Evolutionary conservation across 2,113 vertebrate species (phyloP).

Genomic region (Fregetta grallaria): DNA sequence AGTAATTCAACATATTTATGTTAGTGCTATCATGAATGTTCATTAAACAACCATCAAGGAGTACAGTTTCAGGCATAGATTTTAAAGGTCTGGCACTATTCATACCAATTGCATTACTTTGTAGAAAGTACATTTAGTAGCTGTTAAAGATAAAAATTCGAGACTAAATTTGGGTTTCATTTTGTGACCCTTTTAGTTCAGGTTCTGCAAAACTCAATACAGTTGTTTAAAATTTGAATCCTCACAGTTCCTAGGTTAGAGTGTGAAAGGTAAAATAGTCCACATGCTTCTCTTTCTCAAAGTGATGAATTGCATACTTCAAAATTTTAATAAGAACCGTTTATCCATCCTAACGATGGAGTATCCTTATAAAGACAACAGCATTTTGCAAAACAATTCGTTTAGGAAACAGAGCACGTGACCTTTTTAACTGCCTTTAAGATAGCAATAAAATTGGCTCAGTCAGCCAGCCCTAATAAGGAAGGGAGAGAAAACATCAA

Average conservation of each 20-base stretch:
- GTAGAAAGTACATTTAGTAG: background rate
- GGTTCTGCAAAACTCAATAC: background rate
- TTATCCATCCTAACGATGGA: background rate
- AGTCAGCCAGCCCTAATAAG: conserved; percentile 51
- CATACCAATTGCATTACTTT: background rate
- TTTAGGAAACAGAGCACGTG: conserved; percentile 53
- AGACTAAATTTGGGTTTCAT: background rate
- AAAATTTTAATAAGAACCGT: background rate
- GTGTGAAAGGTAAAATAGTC: background rate
- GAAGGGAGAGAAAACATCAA: conserved; percentile 40
- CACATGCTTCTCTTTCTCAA: background rate
- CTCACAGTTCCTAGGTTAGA: background rate
- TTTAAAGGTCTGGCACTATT: background rate
- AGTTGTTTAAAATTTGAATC: background rate
- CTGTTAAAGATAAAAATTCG: background rate
- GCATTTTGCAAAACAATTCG: conserved; percentile 51
- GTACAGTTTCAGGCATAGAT: background rate
- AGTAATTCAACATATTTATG: background rate
- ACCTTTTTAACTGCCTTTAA: conserved; percentile 64
- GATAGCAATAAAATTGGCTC: conserved; percentile 57
- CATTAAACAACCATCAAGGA: background rate
- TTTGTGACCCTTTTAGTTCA: background rate
- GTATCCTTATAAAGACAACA: conserved; percentile 19
- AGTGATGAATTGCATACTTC: background rate
- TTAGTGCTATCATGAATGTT: background rate